Base-by-base conservation (phyloP, 2,113 vertebrate genomes). In the Charadrius vociferus region DNA sequence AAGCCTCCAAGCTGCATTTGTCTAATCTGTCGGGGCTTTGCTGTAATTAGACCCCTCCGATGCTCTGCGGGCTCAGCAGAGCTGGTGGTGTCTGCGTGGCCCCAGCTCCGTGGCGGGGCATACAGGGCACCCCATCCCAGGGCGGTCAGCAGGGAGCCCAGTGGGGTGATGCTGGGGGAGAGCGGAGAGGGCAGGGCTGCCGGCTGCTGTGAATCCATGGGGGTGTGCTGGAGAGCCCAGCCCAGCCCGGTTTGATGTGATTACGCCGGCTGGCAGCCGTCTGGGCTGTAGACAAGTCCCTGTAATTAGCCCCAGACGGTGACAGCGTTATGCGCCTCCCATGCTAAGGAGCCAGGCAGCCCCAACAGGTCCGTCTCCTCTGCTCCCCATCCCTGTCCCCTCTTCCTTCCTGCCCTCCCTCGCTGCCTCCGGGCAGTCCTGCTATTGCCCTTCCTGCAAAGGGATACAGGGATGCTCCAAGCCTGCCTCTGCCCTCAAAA, bases 241-340 rank as follows among this genome's bases (percentile, higher is more conserved):
- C 90, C 93, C 94, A 36, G 75, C 80, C 73, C 3, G 2, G 82
- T 81, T 81, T 75, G 93, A 94, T 97, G 88, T 27, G 95, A 97
- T 97, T 95, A 96, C 3, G 1, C 55, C 0, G 62, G 67, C 86
- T 86, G 92, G 93, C 95, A 93, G 93, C 91, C 45, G 95, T 95
- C 96, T 97, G 95, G 94, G 88, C 90, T 89, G 87, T 18, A 91
- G 58, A 77, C 86, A 49, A 83, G 86, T 93, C 94, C 96, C 94
- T 94, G 91, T 95, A 97, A 97, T 97, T 97, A 97, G 85, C 90
- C 81, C 62, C 95, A 97, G 97, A 97, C 94, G 18, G 95, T 95
- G 92, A 94, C 95, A 96, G 68, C 34, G 53, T 81, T 87, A 68
- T 56, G 58, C 59, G 2, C 86, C 93, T 86, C 81, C 80, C 92